A percentile compares a stretch with the other conserved stretches of the same genome.
Evolutionary conservation across 2,888 invertebrate genomes (phyloP).

Genomic region (Gnatocerus cornutus): DNA sequence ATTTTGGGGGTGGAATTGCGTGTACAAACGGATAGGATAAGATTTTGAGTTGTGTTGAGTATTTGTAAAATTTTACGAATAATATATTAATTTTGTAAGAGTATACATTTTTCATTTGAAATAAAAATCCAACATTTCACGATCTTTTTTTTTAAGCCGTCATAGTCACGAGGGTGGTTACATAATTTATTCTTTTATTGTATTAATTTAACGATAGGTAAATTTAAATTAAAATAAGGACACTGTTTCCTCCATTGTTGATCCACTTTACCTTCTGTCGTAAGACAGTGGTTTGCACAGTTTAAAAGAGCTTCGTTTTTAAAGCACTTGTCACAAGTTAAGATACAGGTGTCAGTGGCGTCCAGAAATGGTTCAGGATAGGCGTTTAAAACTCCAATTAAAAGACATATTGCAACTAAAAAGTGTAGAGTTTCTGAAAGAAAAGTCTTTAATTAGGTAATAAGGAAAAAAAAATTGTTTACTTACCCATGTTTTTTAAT

Average conservation of each 20-base stretch:
- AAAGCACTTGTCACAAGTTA: slow-evolving; percentile 62
- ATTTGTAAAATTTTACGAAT: slow-evolving; percentile 36
- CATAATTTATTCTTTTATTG: not conserved
- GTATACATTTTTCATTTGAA: slow-evolving; percentile 29
- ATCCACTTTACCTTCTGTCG: slow-evolving; percentile 56
- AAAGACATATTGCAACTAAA: not conserved
- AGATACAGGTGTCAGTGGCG: slow-evolving; percentile 61
- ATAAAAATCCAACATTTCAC: slow-evolving; percentile 14
- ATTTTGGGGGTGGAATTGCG: slow-evolving; percentile 25
- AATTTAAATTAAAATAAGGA: slow-evolving; percentile 51
- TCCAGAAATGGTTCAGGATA: slow-evolving; percentile 54
- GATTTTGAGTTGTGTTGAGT: slow-evolving; percentile 29
- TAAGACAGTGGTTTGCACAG: slow-evolving; percentile 64
- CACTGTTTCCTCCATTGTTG: slow-evolving; percentile 58
- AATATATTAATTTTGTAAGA: slow-evolving; percentile 39
- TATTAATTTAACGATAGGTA: slow-evolving; percentile 44
- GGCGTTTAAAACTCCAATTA: slow-evolving; percentile 10
- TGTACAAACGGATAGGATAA: slow-evolving; percentile 34
- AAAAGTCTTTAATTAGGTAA: no score
- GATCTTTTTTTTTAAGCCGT: not conserved
- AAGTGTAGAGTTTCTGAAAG: slow-evolving; percentile 6
- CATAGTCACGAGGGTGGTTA: not conserved
- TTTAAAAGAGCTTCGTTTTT: slow-evolving; percentile 56
- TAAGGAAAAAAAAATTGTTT: no score
- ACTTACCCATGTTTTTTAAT: slow-evolving; percentile 21